Evolutionary conservation across 2,797 vertebrate genomes (phyloP).

Genomic region (Sebastes aleutianus): DNA sequence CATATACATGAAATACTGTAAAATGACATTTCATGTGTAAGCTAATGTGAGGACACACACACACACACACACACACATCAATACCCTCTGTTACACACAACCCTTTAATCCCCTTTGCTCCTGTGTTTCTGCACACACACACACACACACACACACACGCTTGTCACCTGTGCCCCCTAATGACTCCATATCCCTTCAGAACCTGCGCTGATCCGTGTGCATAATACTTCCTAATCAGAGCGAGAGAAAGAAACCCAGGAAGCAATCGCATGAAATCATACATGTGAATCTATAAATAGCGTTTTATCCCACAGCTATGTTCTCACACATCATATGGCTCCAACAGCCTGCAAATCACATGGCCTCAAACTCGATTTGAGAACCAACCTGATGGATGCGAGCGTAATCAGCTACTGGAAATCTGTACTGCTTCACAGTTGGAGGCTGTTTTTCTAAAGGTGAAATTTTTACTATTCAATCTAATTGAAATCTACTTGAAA

Average conservation of each 20-base stretch:
- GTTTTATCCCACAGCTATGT: conserved; percentile 38
- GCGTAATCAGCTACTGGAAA: not conserved
- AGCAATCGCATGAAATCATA: conserved; percentile 36
- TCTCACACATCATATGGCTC: conserved; percentile 58
- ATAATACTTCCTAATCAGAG: conserved; percentile 16
- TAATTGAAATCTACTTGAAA: not conserved
- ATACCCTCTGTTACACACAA: too few species aligned
- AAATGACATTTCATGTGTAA: not conserved
- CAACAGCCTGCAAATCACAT: conserved; percentile 43
- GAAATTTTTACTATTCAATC: not conserved
- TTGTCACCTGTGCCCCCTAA: conserved; percentile 1
- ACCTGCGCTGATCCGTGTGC: conserved; percentile 6
- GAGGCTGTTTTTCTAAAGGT: not conserved
- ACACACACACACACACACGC: not conserved
- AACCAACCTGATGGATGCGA: conserved; percentile 1
- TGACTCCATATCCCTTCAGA: not conserved
- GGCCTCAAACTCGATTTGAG: conserved; percentile 6
- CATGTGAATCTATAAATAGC: conserved; percentile 56
- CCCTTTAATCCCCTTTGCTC: too few species aligned
- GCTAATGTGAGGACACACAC: not conserved
- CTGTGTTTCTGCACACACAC: not conserved
- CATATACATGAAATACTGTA: not conserved
- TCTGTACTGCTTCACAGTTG: not conserved
- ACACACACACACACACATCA: not conserved
- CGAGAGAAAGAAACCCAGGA: not conserved